Conservation (phyloP, 2,113 vertebrate species). For the Salvelinus sp. region DNA sequence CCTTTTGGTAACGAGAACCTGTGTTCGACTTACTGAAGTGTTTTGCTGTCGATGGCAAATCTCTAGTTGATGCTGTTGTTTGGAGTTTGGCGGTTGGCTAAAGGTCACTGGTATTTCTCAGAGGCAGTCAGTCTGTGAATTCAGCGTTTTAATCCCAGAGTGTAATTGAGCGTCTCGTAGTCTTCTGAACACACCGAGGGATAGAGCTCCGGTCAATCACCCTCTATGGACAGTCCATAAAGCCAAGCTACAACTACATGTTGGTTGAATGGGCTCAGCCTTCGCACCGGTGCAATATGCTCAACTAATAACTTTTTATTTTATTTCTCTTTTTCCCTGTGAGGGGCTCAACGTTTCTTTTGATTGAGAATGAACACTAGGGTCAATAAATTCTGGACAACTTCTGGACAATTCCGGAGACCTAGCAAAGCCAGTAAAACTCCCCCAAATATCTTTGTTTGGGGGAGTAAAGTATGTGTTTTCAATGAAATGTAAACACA, state of each 20-base stretch:
- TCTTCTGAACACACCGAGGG: slow-evolving; percentile 57
- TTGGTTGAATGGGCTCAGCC: slow-evolving; percentile 34
- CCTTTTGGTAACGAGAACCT: neutral
- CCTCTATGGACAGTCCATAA: neutral
- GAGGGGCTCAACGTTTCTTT: neutral
- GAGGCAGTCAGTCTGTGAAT: slow-evolving; percentile 49
- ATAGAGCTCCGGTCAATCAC: slow-evolving; percentile 64
- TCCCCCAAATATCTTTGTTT: too few relatives aligned
- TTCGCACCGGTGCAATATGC: neutral
- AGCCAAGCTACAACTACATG: slow-evolving; percentile 41
- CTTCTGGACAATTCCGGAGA: too few relatives aligned
- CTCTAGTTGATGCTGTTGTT: slow-evolving; percentile 10
- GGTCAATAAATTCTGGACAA: too few relatives aligned
- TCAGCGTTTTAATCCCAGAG: slow-evolving; percentile 66
- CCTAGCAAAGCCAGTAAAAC: too few relatives aligned
- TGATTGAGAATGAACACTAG: too few relatives aligned
- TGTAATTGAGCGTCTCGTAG: slow-evolving; percentile 65
- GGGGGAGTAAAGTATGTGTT: too few relatives aligned
- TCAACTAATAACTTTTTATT: neutral
- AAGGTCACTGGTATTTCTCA: slow-evolving; percentile 38
- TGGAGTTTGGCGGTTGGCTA: slow-evolving; percentile 20
- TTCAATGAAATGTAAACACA: neutral
- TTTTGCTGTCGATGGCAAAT: slow-evolving; percentile 13
- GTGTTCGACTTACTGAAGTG: neutral
- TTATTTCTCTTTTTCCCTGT: too few relatives aligned